phyloP scores from a whole-genome alignment of 2,888 invertebrate species.

The Ormyrus nitidulus region DNA sequence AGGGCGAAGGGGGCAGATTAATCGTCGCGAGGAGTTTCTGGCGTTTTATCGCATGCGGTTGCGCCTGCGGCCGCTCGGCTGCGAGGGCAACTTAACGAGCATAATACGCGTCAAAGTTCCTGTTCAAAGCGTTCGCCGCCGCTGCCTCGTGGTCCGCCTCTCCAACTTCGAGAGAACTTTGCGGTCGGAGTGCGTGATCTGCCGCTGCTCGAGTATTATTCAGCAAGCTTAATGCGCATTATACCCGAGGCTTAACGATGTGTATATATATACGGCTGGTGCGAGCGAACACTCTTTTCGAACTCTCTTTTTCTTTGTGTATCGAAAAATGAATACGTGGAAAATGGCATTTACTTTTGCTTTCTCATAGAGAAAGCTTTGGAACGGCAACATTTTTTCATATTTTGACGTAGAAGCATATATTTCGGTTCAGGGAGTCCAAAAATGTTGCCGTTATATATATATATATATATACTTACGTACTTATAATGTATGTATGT shows the following conservation, averaged over 20 bases:
- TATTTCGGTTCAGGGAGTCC: too few relatives aligned
- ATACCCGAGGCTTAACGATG: background rate
- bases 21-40: constrained; percentile 53
- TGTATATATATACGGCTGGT: background rate
- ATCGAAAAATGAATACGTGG: too few relatives aligned
- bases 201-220: constrained; percentile 40
- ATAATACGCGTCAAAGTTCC: constrained; percentile 69
- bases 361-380: too few relatives aligned
- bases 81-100: constrained; percentile 64
- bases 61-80: constrained; percentile 28
- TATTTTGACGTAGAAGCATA: too few relatives aligned
- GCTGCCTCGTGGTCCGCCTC: constrained; percentile 2
- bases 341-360: too few relatives aligned
- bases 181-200: constrained; percentile 63
- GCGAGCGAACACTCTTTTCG: too few relatives aligned
- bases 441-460: too few relatives aligned
- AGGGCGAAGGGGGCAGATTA: constrained; percentile 47
- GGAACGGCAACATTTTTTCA: too few relatives aligned
- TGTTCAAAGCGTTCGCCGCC: constrained; percentile 59
- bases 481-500: too few relatives aligned
- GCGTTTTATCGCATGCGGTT: constrained; percentile 47
- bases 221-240: background rate
- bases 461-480: too few relatives aligned
- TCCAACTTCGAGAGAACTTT: constrained; percentile 62
- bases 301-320: too few relatives aligned